Conservation (phyloP, 2,888 invertebrate genomes). For the Drosophila incognita region DNA sequence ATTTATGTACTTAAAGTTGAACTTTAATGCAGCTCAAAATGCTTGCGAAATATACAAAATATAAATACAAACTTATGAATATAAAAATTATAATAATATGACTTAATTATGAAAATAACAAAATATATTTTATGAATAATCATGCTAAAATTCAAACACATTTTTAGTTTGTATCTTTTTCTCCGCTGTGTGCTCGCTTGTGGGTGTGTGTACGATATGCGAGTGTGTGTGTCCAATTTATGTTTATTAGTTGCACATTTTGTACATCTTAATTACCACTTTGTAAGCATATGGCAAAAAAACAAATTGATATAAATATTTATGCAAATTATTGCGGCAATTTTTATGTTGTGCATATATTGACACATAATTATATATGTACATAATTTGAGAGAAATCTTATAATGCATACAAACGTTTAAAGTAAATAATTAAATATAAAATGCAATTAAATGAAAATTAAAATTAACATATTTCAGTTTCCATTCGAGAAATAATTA, state of each 20-base stretch:
- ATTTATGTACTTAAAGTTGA: constrained; percentile 61
- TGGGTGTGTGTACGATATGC: constrained; percentile 12
- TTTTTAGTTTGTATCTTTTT: constrained; percentile 12
- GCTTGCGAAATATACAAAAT: constrained; percentile 24
- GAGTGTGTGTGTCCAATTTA: constrained; percentile 31
- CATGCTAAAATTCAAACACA: constrained; percentile 12
- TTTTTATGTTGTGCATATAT: neutral
- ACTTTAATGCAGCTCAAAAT: constrained; percentile 51
- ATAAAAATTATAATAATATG: constrained; percentile 11
- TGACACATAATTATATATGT: constrained; percentile 40
- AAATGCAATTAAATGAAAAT: constrained; percentile 23
- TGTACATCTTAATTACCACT: constrained; percentile 7
- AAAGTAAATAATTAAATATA: constrained; percentile 14
- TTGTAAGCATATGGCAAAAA: constrained; percentile 14
- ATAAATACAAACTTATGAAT: constrained; percentile 13
- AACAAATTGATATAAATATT: constrained; percentile 18
- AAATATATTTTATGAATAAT: constrained; percentile 27
- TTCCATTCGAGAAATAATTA: constrained; percentile 11
- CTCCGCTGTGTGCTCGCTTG: constrained; percentile 5
- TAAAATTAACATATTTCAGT: constrained; percentile 2
- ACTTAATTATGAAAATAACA: constrained; percentile 30
- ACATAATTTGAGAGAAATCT: constrained; percentile 40
- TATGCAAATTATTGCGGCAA: constrained; percentile 18
- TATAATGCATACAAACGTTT: constrained; percentile 6
- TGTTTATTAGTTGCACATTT: constrained; percentile 43